Conservation (phyloP, 2,113 vertebrate genomes). For the Amphilophus citrinellus region DNA sequence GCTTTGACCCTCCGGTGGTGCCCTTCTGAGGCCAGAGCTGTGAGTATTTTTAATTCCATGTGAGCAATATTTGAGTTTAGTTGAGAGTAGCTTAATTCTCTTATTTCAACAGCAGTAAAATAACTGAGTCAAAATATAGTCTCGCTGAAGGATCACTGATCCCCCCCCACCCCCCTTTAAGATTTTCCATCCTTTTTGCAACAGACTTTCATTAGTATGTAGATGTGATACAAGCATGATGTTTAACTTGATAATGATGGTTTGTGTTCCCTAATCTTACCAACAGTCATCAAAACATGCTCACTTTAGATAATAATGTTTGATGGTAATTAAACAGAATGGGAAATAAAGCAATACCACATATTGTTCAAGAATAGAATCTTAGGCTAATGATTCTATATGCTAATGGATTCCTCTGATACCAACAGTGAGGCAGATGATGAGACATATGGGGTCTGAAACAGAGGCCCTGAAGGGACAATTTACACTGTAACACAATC, state of each 20-base stretch:
- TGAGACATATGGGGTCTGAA: constrained; percentile 51
- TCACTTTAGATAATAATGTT: neutral
- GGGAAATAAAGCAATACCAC: neutral
- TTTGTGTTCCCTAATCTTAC: neutral
- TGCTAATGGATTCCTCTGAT: constrained; percentile 29
- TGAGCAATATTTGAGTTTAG: neutral
- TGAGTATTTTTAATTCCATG: neutral
- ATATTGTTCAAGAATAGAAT: neutral
- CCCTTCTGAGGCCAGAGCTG: neutral
- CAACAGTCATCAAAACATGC: neutral
- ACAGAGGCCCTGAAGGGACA: constrained; percentile 49
- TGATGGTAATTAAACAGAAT: neutral
- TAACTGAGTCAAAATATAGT: constrained; percentile 8
- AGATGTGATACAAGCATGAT: neutral
- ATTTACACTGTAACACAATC: constrained; percentile 46
- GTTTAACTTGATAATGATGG: neutral
- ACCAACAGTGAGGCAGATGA: constrained; percentile 41
- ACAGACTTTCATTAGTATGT: neutral
- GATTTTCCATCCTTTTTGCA: neutral
- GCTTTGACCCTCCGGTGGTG: neutral
- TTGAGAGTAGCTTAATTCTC: neutral
- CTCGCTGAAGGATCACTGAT: neutral
- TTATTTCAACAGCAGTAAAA: constrained; percentile 2
- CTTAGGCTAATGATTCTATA: constrained; percentile 19
- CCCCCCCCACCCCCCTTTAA: neutral